These are phyloP conservation scores for Ichneumoninae sp. DNA, from an alignment of 2,888 invertebrate genomes.

Conservation along the genomic window DNA sequence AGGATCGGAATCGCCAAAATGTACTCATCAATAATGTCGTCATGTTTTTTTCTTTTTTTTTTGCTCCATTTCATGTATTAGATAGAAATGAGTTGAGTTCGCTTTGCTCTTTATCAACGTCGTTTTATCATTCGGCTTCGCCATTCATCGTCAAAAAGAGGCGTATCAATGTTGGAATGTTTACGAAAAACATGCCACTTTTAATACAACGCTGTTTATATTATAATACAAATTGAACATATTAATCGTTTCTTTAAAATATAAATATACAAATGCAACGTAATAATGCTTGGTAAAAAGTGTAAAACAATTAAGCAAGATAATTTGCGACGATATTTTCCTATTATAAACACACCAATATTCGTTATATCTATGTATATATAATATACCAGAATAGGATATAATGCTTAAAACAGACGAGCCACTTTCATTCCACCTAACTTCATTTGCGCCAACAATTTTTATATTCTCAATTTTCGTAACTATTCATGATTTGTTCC, in stretches of 20 bases:
- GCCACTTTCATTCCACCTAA: constrained; percentile 70
- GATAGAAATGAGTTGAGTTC: constrained; percentile 32
- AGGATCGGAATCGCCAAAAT: neutral
- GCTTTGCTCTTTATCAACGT: constrained; percentile 31
- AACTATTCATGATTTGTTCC: constrained; percentile 69
- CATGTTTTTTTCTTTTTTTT: constrained; percentile 21
- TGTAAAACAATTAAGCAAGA: constrained; percentile 68
- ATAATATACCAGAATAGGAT: constrained; percentile 69
- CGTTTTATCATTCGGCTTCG: constrained; percentile 19
- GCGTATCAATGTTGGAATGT: constrained; percentile 73
- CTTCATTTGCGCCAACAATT: constrained; percentile 75
- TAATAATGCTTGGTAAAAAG: constrained; percentile 74
- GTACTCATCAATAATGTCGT: constrained; percentile 6
- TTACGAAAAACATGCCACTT: constrained; percentile 81
- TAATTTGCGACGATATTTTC: constrained; percentile 63
- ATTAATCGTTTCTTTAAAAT: constrained; percentile 79
- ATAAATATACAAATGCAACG: constrained; percentile 81
- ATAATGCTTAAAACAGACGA: constrained; percentile 75
- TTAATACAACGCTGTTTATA: constrained; percentile 76
- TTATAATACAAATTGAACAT: constrained; percentile 81
- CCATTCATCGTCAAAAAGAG: constrained; percentile 51
- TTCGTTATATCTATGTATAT: constrained; percentile 55
- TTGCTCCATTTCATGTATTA: constrained; percentile 20
- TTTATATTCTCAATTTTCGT: constrained; percentile 73
- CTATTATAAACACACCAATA: constrained; percentile 67